Evolutionary conservation across 2,888 invertebrate genomes (phyloP).

Genomic region (Nemotelus pantherinus): DNA sequence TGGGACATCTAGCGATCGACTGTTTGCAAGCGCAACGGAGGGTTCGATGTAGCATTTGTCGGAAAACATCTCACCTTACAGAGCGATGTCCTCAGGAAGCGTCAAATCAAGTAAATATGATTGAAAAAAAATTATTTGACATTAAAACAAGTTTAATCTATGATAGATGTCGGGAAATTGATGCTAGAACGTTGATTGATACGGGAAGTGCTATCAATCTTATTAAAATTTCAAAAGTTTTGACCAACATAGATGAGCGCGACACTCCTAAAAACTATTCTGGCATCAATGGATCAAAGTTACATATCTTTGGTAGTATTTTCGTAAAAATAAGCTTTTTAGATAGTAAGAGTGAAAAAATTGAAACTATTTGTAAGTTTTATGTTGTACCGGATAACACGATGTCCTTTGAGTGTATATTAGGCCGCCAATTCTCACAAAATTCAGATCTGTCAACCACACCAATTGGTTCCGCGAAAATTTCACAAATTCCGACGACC

Average conservation of each 20-base stretch:
- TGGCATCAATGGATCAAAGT: background rate
- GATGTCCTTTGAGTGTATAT: background rate
- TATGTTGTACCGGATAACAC: background rate
- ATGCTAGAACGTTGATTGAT: background rate
- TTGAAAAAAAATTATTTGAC: background rate
- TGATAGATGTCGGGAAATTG: background rate
- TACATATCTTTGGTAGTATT: slow-evolving; percentile 1
- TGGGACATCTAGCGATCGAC: background rate
- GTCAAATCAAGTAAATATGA: background rate
- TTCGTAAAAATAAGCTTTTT: background rate
- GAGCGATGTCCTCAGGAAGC: background rate
- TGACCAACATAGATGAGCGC: background rate
- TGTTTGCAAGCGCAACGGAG: background rate
- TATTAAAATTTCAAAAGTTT: background rate
- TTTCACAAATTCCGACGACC: background rate
- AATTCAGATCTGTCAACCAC: background rate
- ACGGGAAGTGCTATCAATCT: background rate
- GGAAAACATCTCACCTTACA: background rate
- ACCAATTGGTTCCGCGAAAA: background rate
- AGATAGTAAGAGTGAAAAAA: background rate
- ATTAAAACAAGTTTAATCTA: background rate
- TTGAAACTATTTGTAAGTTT: background rate
- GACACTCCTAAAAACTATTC: background rate
- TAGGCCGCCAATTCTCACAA: background rate
- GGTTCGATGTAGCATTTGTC: background rate